phyloP scores from a whole-genome alignment of 2,113 vertebrate species.

The Eupsittula cactorum region DNA sequence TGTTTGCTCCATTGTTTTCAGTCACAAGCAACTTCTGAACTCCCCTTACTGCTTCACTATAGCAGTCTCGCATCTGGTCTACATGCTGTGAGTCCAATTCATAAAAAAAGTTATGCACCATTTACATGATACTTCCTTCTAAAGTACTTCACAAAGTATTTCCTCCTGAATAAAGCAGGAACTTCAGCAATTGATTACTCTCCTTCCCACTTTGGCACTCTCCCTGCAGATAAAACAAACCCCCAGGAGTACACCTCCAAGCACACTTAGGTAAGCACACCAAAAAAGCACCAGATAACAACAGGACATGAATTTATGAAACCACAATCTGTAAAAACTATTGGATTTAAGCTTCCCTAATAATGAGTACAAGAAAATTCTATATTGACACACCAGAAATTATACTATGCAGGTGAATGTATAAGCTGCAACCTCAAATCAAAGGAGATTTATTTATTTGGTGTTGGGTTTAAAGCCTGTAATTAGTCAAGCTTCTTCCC shows the following conservation, averaged over 20 bases:
- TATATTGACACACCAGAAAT: neutral
- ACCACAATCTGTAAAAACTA: neutral
- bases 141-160: conserved; percentile 31
- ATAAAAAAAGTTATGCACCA: conserved; percentile 57
- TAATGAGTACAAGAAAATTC: neutral
- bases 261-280: neutral
- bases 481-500: neutral
- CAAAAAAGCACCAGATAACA: neutral
- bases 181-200: neutral
- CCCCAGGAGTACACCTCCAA: neutral
- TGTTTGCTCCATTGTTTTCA: conserved; percentile 67
- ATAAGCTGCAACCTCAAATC: neutral
- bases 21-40: conserved; percentile 60
- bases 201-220: neutral
- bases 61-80: conserved; percentile 61
- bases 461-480: neutral
- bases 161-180: neutral
- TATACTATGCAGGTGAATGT: neutral
- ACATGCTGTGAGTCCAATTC: conserved; percentile 47
- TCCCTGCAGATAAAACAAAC: neutral
- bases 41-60: conserved; percentile 33
- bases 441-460: neutral
- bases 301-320: neutral
- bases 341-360: neutral
- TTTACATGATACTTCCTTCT: conserved; percentile 25